A percentile compares a stretch with the other conserved stretches of the same genome.
Evolutionary conservation across 1,140 invertebrate species (phyloP).

Genomic region (Berghia stephanieae): DNA sequence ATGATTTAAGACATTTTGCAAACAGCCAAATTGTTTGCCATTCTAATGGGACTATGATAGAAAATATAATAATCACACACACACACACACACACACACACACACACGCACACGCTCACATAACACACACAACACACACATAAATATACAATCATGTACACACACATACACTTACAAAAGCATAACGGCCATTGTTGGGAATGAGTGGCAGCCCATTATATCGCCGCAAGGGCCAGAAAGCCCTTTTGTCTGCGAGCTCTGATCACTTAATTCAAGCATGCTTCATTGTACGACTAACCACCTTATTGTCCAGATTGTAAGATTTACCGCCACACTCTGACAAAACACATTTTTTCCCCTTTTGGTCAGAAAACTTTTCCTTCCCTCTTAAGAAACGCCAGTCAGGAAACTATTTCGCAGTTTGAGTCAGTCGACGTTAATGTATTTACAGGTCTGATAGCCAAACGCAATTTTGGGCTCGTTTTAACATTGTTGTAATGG

Average conservation of each 20-base stretch:
- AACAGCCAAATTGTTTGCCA: background rate
- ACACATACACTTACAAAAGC: background rate
- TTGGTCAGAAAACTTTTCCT: too few species aligned
- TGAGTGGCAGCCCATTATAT: background rate
- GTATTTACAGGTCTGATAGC: too few species aligned
- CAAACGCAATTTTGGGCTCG: too few species aligned
- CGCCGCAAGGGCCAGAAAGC: background rate
- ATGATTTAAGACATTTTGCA: background rate
- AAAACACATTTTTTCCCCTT: background rate
- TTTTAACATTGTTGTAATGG: too few species aligned
- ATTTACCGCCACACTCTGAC: background rate
- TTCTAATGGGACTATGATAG: background rate
- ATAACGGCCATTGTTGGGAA: background rate
- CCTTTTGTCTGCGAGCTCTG: constrained; percentile 9
- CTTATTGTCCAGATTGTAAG: background rate
- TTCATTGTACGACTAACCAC: background rate
- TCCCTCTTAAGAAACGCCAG: too few species aligned
- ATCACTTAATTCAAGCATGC: background rate
- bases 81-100: constrained; percentile 23
- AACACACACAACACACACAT: constrained; percentile 15
- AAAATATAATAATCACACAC: background rate
- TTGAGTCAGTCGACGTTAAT: too few species aligned
- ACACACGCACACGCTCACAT: constrained; percentile 25
- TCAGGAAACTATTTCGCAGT: too few species aligned
- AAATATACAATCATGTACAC: background rate